These are phyloP conservation scores for Sabatieria punctata DNA, from an alignment of 2,888 invertebrate species.

Conservation along the genomic window DNA sequence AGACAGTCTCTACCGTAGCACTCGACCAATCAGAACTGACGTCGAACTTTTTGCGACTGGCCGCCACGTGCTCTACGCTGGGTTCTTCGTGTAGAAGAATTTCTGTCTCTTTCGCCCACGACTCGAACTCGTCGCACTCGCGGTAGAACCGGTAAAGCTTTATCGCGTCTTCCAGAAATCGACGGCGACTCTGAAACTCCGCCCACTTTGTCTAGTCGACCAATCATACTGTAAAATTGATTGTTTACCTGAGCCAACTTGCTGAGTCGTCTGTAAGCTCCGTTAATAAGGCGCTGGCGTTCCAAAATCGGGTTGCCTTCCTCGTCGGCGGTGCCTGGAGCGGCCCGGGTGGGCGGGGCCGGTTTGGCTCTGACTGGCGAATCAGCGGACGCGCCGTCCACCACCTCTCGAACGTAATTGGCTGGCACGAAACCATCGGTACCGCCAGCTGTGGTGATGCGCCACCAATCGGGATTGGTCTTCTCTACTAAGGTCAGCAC, in stretches of 20 bases:
- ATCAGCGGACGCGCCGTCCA: conserved; percentile 55
- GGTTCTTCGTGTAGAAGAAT: conserved; percentile 65
- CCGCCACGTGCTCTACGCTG: conserved; percentile 71
- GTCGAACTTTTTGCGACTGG: conserved; percentile 83
- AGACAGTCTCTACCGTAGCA: background rate
- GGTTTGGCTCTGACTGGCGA: no score
- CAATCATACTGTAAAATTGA: background rate
- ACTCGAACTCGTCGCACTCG: conserved; percentile 92
- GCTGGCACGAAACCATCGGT: conserved; percentile 93
- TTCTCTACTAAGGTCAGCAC: conserved; percentile 78
- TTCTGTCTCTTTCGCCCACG: conserved; percentile 91
- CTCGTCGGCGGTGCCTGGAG: background rate
- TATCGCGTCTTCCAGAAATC: conserved; percentile 74
- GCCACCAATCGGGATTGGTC: conserved; percentile 98
- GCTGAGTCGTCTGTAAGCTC: conserved; percentile 54
- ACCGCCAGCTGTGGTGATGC: conserved; percentile 61
- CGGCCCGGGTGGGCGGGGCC: background rate
- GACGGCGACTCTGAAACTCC: conserved; percentile 49
- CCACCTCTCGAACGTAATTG: conserved; percentile 80
- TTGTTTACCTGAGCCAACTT: conserved; percentile 48
- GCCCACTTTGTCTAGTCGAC: background rate
- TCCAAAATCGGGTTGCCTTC: conserved; percentile 16
- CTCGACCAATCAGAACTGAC: conserved; percentile 31
- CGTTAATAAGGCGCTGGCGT: conserved; percentile 21
- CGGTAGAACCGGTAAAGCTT: conserved; percentile 78